Base-by-base conservation (phyloP, 2,113 vertebrate species). In the Noturus placidus region DNA sequence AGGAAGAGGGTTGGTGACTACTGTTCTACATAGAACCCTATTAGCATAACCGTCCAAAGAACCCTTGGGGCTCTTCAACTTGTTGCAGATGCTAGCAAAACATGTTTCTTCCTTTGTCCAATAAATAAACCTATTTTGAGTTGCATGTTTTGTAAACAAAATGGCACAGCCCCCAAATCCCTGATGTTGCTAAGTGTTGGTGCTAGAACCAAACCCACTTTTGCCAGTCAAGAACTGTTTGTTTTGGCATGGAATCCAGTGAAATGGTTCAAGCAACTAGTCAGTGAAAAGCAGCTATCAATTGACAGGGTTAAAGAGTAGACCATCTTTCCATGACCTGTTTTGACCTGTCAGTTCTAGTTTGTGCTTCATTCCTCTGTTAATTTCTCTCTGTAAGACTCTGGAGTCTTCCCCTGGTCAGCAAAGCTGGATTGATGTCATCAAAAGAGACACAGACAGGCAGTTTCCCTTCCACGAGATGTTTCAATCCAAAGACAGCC, bases 391-490 rank as follows among this genome's bases (percentile, higher is more conserved):
- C 19, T 86, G 56, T 54, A 61, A 95, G 95, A 72, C 81, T 80
- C 90, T 97, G 90, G 95, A 94, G 14, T 87, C 88, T 0, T 88
- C 95, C 84, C 92, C 94, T 0, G 96, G 95, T 17, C 94, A 96
- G 88, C 95, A 96, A n/a, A 96, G 93, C 87, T 97, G 97, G 97
- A 94, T 97, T 88, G 97, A 97, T 79, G 91, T 97, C 50, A 97
- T 97, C 0, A 93, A 96, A 89, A 95, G 96, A 91, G 97, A 97
- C 91, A 93, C 97, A 65, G 97, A 97, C 88, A 95, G 96, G 35
- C 97, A 97, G 91, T 97, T 97, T 76, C 97, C 97, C n/a, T 96
- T 97, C 88, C 97, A 97, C 0, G 97, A 97, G 93, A 97, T 97
- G 97, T 97, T 97, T 89, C 94, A 95, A 77, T 96, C 96, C 3